Conservation (phyloP, 2,113 vertebrate species). For the Hypocryptadius cinnamomeus region DNA sequence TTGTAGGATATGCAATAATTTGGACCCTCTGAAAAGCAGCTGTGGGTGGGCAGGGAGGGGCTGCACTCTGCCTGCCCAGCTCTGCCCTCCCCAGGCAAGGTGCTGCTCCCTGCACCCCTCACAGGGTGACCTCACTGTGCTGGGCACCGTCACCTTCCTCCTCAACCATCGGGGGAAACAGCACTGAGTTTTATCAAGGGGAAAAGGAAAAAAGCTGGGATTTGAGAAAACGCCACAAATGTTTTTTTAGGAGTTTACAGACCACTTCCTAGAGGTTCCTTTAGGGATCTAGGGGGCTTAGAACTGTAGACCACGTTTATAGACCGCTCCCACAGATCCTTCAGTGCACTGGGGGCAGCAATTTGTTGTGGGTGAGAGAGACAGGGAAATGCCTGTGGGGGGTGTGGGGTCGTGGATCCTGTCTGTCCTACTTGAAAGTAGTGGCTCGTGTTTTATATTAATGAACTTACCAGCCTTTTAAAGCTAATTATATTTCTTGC, state of each 20-base stretch:
- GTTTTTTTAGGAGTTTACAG: neutral
- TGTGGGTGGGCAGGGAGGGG: neutral
- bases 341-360: rapidly evolving
- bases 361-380: neutral
- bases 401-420: neutral
- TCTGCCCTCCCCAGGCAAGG: neutral
- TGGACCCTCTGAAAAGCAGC: neutral
- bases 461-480: neutral
- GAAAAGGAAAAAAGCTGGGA: neutral
- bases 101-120: neutral
- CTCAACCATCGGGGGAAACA: rapidly evolving
- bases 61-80: neutral
- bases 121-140: rapidly evolving
- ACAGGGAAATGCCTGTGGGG: neutral
- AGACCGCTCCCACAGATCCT: neutral
- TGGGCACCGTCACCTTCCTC: neutral
- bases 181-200: rapidly evolving
- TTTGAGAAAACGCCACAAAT: neutral
- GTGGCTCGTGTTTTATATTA: neutral
- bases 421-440: neutral
- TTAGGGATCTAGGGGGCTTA: too few relatives aligned
- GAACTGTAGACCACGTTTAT: neutral
- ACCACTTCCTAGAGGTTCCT: neutral
- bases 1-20: neutral
- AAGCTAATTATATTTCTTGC: neutral